phyloP scores from a whole-genome alignment of 2,113 vertebrate species.

The Corythaixoides concolor region DNA sequence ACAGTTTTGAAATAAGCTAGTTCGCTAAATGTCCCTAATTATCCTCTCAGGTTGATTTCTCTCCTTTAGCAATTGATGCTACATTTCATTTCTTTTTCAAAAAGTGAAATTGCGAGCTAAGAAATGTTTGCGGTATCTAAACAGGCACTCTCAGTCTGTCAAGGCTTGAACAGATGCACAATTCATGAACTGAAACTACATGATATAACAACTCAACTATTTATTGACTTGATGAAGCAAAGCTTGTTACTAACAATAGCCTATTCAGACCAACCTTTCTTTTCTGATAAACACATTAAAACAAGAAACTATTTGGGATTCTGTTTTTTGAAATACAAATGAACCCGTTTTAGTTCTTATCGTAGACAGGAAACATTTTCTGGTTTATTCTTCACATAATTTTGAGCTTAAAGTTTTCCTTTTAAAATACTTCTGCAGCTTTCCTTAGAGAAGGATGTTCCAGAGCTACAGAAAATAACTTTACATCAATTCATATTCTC shows the following conservation, averaged over 20 bases:
- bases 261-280: conserved; percentile 59
- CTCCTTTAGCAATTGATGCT: neutral
- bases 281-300: conserved; percentile 35
- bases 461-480: neutral
- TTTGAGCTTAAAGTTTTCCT: neutral
- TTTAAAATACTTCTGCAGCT: neutral
- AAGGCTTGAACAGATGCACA: conserved; percentile 64
- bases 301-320: neutral
- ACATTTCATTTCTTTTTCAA: neutral
- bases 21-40: neutral
- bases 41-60: neutral
- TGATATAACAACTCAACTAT: conserved; percentile 73
- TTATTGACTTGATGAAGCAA: conserved; percentile 70
- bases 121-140: neutral
- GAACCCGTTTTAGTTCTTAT: neutral
- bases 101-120: neutral
- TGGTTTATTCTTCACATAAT: neutral
- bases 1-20: neutral
- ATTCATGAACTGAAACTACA: conserved; percentile 58
- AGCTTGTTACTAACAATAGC: conserved; percentile 74
- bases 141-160: neutral
- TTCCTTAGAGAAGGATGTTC: neutral
- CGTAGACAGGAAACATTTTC: neutral
- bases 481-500: neutral
- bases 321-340: neutral